A percentile compares a stretch with the other conserved stretches of the same genome.
Evolutionary conservation across 2,113 vertebrate species (phyloP).

Genomic region (Balaeniceps rex): DNA sequence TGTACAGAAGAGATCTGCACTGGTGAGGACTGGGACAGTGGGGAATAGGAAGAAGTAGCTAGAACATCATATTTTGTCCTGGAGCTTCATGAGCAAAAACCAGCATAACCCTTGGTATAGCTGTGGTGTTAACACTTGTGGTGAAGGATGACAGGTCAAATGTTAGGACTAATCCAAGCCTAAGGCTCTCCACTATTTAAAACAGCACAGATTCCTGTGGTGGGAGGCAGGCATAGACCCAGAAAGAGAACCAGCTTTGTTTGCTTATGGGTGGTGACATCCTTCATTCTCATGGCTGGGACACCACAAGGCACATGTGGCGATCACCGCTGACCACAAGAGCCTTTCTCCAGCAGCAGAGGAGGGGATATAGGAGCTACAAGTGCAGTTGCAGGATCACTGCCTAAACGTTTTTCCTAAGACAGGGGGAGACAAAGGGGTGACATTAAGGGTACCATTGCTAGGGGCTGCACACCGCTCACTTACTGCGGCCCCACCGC

Average conservation of each 20-base stretch:
- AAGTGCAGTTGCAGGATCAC: not conserved
- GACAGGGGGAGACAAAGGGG: not conserved
- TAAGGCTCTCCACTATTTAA: not conserved
- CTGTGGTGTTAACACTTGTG: too few species aligned
- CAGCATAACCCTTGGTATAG: not conserved
- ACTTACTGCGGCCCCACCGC: fast-evolving
- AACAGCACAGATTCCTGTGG: not conserved
- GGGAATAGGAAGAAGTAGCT: not conserved
- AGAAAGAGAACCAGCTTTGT: not conserved
- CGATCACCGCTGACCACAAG: fast-evolving
- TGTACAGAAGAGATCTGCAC: not conserved
- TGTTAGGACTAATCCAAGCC: not conserved
- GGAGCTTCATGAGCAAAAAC: not conserved
- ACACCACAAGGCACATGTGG: not conserved
- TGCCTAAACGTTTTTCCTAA: not conserved
- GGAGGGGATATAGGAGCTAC: not conserved
- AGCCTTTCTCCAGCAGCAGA: not conserved
- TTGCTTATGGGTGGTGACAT: not conserved
- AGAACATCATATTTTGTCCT: not conserved
- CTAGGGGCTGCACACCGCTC: not conserved
- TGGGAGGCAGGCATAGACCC: not conserved
- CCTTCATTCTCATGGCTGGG: not conserved
- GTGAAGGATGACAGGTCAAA: not conserved
- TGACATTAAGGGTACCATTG: not conserved
- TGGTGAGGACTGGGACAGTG: not conserved